Percentiles rank a stretch among this genome's conserved stretches.
These are phyloP conservation scores for Cataglyphis altisquamis DNA, from an alignment of 2,888 invertebrate genomes.

Conservation along the genomic window DNA sequence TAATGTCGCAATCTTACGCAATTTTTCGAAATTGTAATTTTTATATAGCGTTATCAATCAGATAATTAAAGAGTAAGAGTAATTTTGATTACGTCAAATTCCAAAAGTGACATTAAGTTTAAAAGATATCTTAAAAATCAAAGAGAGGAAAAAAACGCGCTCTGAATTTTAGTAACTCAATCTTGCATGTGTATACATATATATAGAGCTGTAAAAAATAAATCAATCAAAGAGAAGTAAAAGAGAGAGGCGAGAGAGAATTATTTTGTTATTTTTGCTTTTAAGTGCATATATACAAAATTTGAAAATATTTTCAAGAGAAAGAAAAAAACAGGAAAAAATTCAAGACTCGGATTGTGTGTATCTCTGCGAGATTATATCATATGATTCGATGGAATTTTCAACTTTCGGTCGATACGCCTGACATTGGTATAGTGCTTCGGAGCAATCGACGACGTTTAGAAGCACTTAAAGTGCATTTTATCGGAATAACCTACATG, in stretches of 20 bases:
- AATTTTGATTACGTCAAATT: background rate
- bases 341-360: background rate
- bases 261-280: background rate
- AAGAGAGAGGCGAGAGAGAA: background rate
- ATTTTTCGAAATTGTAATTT: background rate
- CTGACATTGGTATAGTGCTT: slow-evolving; percentile 28
- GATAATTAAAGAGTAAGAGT: background rate
- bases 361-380: background rate
- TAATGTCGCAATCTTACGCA: background rate
- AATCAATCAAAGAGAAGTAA: background rate
- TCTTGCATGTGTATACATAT: background rate
- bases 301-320: background rate
- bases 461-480: slow-evolving; percentile 81
- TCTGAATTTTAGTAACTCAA: background rate
- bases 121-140: background rate
- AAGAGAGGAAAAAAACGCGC: background rate
- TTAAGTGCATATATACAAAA: background rate
- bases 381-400: slow-evolving; percentile 8
- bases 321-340: background rate
- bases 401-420: slow-evolving; percentile 24
- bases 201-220: background rate
- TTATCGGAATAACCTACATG: slow-evolving; percentile 84
- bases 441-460: slow-evolving; percentile 78
- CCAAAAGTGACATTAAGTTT: background rate
- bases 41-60: background rate